Evolutionary conservation across 2,888 invertebrate species (phyloP), one percentile per base, ranked within the genome.

Genomic region (Hypercompe scribonia): DNA sequence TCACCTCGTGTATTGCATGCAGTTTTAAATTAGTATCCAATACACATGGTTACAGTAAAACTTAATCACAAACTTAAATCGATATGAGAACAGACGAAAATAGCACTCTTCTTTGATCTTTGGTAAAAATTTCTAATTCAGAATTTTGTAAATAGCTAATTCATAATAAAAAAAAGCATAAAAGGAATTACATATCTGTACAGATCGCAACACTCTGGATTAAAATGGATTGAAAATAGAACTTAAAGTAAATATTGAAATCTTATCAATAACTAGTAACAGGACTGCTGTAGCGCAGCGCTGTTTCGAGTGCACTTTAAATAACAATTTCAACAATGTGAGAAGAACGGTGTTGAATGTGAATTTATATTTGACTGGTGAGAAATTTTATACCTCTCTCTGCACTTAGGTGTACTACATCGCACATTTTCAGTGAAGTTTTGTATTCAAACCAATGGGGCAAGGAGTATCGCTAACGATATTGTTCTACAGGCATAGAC

Each of bases 41-140:
- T 4, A 71, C 33, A 72, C 66, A 33, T 36, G 3, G 77, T 73
- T 73, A 77, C 65, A 11, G 36, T 69, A 76, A 83, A 79, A 81
- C 80, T 78, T 82, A 81, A 81, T 61, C 65, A 76, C 72, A 81
- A 83, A 83, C 85, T 86, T 83, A 85, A 79, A 74, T 81, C 68
- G 65, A 71, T 78, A 79, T 80, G 83, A 84, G 85, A 83, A 84
- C 86, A 81, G 78, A 82, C 81, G 81, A 75, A 79, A 84, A 81
- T 82, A 85, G 83, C 85, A 85, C 86, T 83, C 82, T 89, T 88
- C 63, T 90, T 89, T 89, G 88, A 88, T 92, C 92, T 92, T 92
- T 92, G 92, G 92, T 90, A 87, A 88, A 87, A 83, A 83, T 81
- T 77, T 79, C 21, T 68, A 74, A 81, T 84, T 88, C 86, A 87